phyloP scores from a whole-genome alignment of 1,140 invertebrate genomes.

The Panagrolaimus sp. region DNA sequence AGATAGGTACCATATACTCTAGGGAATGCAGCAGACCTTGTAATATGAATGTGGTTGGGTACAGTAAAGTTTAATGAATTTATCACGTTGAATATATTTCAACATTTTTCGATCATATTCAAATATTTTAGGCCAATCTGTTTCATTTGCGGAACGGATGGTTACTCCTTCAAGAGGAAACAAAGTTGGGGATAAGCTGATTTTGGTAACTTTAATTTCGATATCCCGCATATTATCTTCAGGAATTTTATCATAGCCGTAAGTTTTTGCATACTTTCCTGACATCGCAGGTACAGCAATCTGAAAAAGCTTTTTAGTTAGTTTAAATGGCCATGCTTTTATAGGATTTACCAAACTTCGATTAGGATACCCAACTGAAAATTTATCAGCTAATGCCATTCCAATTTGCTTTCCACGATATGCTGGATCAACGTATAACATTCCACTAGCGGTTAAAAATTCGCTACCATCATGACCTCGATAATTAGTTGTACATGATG shows the following conservation, averaged over 20 bases:
- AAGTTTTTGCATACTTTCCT: neutral
- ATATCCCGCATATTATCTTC: conserved; percentile 3
- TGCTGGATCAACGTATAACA: conserved; percentile 1
- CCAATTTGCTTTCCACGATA: conserved; percentile 1
- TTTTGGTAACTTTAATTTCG: neutral
- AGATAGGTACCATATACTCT: neutral
- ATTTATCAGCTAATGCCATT: neutral
- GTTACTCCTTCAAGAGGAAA: neutral
- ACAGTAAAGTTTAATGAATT: conserved; percentile 8
- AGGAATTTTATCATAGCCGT: neutral
- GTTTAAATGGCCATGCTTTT: neutral
- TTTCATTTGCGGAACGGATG: neutral
- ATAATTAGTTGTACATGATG: neutral
- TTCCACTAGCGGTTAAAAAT: neutral
- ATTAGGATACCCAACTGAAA: neutral
- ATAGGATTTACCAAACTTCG: neutral
- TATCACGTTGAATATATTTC: conserved; percentile 1
- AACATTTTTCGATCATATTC: neutral
- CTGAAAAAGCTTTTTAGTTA: neutral
- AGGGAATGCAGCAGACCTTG: neutral
- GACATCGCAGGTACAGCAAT: neutral
- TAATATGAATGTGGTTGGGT: conserved; percentile 11
- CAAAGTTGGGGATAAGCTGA: neutral
- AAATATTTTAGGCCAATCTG: conserved; percentile 7
- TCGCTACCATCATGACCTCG: neutral